Conservation (phyloP, 2,888 invertebrate species). For the Eutolmus rufibarbis region DNA sequence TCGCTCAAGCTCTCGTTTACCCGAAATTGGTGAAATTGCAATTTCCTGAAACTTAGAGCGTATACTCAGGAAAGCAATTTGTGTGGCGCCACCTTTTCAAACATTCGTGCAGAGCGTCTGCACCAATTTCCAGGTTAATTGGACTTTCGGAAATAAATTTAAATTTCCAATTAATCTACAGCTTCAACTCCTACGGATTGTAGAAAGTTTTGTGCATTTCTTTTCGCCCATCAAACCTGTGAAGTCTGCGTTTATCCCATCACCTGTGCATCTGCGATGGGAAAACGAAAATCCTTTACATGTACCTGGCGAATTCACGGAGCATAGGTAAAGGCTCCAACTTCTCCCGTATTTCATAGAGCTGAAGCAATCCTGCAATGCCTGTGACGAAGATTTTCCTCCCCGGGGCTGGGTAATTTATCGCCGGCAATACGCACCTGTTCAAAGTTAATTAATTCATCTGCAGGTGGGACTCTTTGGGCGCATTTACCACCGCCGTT, state of each 20-base stretch:
- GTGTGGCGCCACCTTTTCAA: not conserved
- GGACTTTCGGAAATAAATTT: not conserved
- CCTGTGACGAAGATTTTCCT: not conserved
- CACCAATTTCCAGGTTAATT: not conserved
- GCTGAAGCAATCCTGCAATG: not conserved
- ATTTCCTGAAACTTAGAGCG: not conserved
- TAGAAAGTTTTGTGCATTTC: not conserved
- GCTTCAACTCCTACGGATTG: not conserved
- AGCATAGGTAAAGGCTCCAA: not conserved
- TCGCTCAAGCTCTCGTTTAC: not conserved
- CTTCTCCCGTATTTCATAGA: not conserved
- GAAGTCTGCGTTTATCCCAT: not conserved
- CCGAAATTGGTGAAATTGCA: not conserved
- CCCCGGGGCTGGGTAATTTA: not conserved
- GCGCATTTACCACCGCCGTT: not conserved
- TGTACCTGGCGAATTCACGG: not conserved
- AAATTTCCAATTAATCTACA: not conserved
- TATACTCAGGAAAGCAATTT: not conserved
- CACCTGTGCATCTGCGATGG: not conserved
- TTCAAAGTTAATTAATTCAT: not conserved
- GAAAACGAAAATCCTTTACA: not conserved
- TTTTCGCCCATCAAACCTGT: not conserved
- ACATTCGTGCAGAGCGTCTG: not conserved
- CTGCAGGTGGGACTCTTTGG: not conserved
- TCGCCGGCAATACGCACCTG: not conserved